Evolutionary conservation across 2,113 vertebrate species (phyloP).

Genomic region (Ochotona curzoniae): DNA sequence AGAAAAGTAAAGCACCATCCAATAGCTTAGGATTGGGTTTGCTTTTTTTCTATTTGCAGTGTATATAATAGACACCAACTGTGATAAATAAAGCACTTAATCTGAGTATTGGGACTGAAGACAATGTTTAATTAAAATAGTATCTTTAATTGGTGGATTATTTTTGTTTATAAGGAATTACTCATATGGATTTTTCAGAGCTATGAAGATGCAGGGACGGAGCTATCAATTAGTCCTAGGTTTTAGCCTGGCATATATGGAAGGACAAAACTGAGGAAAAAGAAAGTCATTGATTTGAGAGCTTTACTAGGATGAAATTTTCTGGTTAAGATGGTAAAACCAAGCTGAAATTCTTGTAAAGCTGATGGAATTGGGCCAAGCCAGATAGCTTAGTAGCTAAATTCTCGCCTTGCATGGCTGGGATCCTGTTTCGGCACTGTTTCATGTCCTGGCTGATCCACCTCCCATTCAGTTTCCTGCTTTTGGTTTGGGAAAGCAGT

Average conservation of each 20-base stretch:
- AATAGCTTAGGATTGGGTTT: not conserved
- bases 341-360: not conserved
- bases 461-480: too few relatives aligned
- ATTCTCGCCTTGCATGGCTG: too few relatives aligned
- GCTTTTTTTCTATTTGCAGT: slow-evolving; percentile 29
- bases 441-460: too few relatives aligned
- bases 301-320: slow-evolving; percentile 1
- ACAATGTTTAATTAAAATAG: slow-evolving; percentile 13
- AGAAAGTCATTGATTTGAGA: not conserved
- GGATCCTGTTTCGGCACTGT: too few relatives aligned
- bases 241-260: slow-evolving; percentile 12
- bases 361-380: not conserved
- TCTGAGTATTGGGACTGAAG: slow-evolving; percentile 11
- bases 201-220: not conserved
- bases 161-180: not conserved
- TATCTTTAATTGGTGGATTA: slow-evolving; percentile 16
- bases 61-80: not conserved
- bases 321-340: not conserved
- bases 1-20: not conserved
- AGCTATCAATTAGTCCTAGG: slow-evolving; percentile 30
- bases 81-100: not conserved
- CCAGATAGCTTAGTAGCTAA: too few relatives aligned
- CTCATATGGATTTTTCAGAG: not conserved
- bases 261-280: not conserved
- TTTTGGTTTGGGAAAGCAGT: too few relatives aligned